Conservation (phyloP, 2,888 invertebrate species). For the Polyploca ridens region DNA sequence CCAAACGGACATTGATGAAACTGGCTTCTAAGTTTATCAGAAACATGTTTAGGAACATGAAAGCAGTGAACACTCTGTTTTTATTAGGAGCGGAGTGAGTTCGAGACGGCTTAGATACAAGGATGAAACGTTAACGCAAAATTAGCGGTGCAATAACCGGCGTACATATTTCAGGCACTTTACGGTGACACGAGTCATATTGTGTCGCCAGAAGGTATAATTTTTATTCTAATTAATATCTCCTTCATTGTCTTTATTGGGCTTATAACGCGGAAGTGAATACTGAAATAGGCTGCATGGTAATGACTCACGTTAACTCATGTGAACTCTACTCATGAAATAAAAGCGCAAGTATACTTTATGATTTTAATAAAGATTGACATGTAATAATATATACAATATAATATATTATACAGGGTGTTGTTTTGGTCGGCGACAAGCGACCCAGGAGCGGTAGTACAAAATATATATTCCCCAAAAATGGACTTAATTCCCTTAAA, state of each 20-base stretch:
- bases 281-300: constrained; percentile 44
- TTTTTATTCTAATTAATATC: constrained; percentile 53
- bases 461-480: no score
- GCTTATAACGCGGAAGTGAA: constrained; percentile 52
- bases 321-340: constrained; percentile 3
- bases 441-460: no score
- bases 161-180: constrained; percentile 62
- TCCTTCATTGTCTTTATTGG: constrained; percentile 51
- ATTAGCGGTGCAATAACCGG: constrained; percentile 68
- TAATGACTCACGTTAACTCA: constrained; percentile 31
- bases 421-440: no score
- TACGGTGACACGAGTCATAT: constrained; percentile 50
- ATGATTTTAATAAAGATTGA: constrained; percentile 1
- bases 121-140: constrained; percentile 57
- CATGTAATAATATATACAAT: no score
- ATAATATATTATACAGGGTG: no score
- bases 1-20: neutral
- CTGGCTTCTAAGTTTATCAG: constrained; percentile 16
- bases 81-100: constrained; percentile 38
- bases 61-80: constrained; percentile 45
- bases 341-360: constrained; percentile 2
- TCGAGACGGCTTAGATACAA: constrained; percentile 51
- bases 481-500: no score
- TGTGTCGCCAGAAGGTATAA: constrained; percentile 37
- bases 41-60: constrained; percentile 33